Percentiles rank a stretch among this genome's conserved stretches.
Conservation (phyloP, 2,797 vertebrate genomes). For the Hemitrygon akajei region DNA sequence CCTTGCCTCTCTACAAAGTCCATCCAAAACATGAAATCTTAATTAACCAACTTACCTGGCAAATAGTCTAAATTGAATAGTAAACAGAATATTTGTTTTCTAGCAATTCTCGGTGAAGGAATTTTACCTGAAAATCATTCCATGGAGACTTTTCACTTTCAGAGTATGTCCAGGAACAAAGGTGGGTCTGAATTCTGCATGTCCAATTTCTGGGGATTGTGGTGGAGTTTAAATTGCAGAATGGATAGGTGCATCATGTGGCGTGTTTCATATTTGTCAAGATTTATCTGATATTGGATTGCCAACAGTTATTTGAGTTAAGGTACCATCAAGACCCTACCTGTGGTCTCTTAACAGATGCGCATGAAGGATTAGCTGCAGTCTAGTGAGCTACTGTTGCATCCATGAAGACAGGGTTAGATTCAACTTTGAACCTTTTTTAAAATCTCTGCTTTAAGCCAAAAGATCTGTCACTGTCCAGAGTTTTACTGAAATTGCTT, state of each 20-base stretch:
- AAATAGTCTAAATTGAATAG: background rate
- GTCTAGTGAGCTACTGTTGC: background rate
- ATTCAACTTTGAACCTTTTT: background rate
- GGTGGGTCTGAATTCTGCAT: constrained; percentile 54
- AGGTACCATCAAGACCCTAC: too few relatives aligned
- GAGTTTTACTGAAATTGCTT: background rate
- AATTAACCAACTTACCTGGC: background rate
- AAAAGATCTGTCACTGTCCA: background rate
- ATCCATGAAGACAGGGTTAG: background rate
- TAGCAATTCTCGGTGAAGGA: constrained; percentile 99
- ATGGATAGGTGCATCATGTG: background rate
- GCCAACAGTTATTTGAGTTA: background rate
- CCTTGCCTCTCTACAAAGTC: background rate
- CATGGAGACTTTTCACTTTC: constrained; percentile 97
- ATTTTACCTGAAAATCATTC: constrained; percentile 98
- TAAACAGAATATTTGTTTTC: constrained; percentile 15
- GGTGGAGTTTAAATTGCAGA: too few relatives aligned
- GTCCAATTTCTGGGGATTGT: background rate
- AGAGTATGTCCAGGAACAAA: constrained; percentile 97
- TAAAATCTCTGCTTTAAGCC: too few relatives aligned
- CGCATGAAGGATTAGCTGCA: background rate
- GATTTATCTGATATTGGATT: background rate
- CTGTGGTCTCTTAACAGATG: background rate
- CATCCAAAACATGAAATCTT: background rate
- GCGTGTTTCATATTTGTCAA: background rate